Conservation (phyloP, 53 echinoderm and acorn worm species). For the Patiria pectinifera region DNA sequence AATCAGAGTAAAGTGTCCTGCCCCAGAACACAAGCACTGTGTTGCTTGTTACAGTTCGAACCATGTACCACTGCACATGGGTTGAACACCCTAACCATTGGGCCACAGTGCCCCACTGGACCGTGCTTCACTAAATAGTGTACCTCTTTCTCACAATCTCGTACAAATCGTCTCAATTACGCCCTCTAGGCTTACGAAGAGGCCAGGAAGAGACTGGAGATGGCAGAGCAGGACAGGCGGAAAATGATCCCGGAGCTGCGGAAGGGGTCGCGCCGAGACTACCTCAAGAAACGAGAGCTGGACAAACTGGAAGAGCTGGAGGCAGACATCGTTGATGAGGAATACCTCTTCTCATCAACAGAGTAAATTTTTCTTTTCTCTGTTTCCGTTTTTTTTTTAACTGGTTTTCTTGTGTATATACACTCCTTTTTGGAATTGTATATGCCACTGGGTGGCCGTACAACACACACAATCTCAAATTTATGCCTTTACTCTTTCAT, state of each 20-base stretch:
- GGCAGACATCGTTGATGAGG: conserved; percentile 89
- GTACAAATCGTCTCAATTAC: neutral
- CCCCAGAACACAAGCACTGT: too few relatives aligned
- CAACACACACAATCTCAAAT: too few relatives aligned
- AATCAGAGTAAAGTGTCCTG: too few relatives aligned
- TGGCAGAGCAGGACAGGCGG: conserved; percentile 82
- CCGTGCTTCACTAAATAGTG: neutral
- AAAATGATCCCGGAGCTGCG: conserved; percentile 86
- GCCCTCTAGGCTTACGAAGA: conserved; percentile 82
- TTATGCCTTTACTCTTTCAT: too few relatives aligned
- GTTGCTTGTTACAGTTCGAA: too few relatives aligned
- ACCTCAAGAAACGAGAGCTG: conserved; percentile 87
- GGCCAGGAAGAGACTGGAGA: conserved; percentile 86
- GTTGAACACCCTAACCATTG: too few relatives aligned
- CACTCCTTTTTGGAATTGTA: too few relatives aligned
- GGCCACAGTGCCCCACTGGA: too few relatives aligned
- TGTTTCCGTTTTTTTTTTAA: neutral
- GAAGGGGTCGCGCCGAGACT: conserved; percentile 83
- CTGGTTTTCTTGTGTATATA: too few relatives aligned
- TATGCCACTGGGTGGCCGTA: too few relatives aligned
- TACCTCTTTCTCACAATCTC: neutral
- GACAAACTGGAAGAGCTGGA: conserved; percentile 93
- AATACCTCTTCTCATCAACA: conserved; percentile 84
- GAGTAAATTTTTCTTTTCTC: conserved; percentile 67
- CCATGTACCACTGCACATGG: too few relatives aligned